These are phyloP conservation scores for Eupeodes latifasciatus DNA, from an alignment of 2,888 invertebrate species.

Conservation along the genomic window DNA sequence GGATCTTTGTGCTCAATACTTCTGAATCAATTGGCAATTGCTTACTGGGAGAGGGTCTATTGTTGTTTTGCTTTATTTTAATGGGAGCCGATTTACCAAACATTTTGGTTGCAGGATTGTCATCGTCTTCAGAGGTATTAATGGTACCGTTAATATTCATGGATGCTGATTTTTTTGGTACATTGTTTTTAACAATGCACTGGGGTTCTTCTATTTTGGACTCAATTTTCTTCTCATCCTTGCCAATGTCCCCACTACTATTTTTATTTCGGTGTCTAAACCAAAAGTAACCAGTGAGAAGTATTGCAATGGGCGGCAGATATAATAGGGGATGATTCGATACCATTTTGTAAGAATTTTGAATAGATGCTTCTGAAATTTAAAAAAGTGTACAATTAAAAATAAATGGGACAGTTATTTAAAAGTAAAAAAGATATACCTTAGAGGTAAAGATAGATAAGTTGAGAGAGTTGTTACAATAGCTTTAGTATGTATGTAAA, in stretches of 20 bases:
- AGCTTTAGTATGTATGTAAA: not conserved
- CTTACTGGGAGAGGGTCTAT: constrained; percentile 85
- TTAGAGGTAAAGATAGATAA: not conserved
- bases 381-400: not conserved
- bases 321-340: constrained; percentile 90
- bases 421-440: not conserved
- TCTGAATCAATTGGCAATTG: constrained; percentile 89
- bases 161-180: constrained; percentile 76
- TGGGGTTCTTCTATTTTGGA: constrained; percentile 66
- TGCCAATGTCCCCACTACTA: constrained; percentile 80
- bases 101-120: constrained; percentile 79
- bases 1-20: constrained; percentile 84
- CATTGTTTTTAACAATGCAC: constrained; percentile 68
- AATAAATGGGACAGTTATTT: not conserved
- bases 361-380: constrained; percentile 77
- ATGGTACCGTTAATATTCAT: constrained; percentile 79
- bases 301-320: constrained; percentile 92
- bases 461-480: not conserved
- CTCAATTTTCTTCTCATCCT: constrained; percentile 75
- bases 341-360: constrained; percentile 87
- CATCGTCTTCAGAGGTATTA: constrained; percentile 77
- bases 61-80: constrained; percentile 87
- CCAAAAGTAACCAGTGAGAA: constrained; percentile 91
- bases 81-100: constrained; percentile 88
- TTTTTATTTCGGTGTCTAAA: constrained; percentile 90